A percentile compares a stretch with the other conserved stretches of the same genome.
These are phyloP conservation scores for Phoxinus phoxinus DNA, from an alignment of 2,113 vertebrate species.

Conservation along the genomic window DNA sequence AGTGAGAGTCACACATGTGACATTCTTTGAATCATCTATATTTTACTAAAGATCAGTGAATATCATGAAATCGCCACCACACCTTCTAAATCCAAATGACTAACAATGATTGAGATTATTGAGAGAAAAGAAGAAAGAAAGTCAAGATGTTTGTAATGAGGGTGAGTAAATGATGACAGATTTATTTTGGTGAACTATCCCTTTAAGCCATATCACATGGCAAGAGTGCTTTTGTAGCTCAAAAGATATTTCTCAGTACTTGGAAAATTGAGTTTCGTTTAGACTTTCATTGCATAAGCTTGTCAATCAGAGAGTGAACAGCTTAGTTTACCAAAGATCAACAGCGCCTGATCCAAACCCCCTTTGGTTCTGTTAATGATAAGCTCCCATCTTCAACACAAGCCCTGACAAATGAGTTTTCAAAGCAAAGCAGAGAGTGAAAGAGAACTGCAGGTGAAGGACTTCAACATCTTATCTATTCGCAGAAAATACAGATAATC, in stretches of 20 bases:
- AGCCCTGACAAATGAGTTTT: constrained; percentile 15
- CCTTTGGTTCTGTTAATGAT: not conserved
- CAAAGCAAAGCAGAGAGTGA: not conserved
- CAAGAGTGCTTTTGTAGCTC: not conserved
- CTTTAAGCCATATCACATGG: not conserved
- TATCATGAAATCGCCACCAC: too few relatives aligned
- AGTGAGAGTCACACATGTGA: too few relatives aligned
- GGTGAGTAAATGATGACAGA: not conserved
- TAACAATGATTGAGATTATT: too few relatives aligned
- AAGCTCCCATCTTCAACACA: not conserved
- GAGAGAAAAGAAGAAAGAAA: not conserved
- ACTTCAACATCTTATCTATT: not conserved
- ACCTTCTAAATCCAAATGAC: not conserved
- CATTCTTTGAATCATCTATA: too few relatives aligned
- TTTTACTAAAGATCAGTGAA: too few relatives aligned
- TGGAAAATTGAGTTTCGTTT: not conserved
- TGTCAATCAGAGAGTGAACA: not conserved
- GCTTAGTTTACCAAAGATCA: constrained; percentile 6
- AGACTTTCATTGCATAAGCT: too few relatives aligned
- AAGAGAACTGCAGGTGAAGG: not conserved
- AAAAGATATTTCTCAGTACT: not conserved
- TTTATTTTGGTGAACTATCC: not conserved
- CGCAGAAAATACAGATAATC: not conserved
- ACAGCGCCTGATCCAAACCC: not conserved
- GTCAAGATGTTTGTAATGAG: not conserved